phyloP scores from a whole-genome alignment of 1,140 invertebrate species.

The Amyelois transitella region DNA sequence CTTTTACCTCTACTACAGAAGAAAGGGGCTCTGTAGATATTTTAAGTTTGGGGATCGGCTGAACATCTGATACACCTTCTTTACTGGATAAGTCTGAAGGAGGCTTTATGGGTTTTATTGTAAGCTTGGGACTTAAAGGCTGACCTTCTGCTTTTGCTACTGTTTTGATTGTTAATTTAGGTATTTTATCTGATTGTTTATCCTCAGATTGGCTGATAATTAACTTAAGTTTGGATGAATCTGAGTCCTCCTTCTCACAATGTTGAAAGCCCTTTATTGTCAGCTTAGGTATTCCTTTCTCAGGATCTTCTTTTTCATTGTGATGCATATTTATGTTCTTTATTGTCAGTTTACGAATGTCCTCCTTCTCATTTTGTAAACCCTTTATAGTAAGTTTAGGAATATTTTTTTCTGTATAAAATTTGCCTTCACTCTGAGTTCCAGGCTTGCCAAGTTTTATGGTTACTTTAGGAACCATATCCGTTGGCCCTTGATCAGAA shows the following conservation, averaged over 20 bases:
- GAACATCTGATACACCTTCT: conserved; percentile 23
- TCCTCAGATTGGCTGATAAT: conserved; percentile 55
- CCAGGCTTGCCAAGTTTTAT: conserved; percentile 68
- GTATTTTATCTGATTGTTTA: conserved; percentile 51
- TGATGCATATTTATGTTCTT: neutral
- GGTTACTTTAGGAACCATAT: conserved; percentile 64
- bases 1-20: conserved; percentile 37
- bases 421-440: conserved; percentile 60
- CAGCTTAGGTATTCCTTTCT: conserved; percentile 7
- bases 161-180: conserved; percentile 66
- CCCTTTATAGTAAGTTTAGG: conserved; percentile 64
- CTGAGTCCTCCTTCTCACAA: conserved; percentile 40
- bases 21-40: conserved; percentile 39
- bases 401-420: conserved; percentile 63
- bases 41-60: conserved; percentile 49
- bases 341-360: conserved; percentile 3
- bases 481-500: conserved; percentile 51
- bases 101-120: conserved; percentile 56
- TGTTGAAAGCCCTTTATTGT: conserved; percentile 62
- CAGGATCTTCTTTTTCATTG: neutral
- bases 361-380: conserved; percentile 49
- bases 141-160: conserved; percentile 53
- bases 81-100: conserved; percentile 37
- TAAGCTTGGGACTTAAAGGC: conserved; percentile 61
- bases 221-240: conserved; percentile 49